Conservation (phyloP, 2,888 invertebrate genomes). For the Euphydryas editha region DNA sequence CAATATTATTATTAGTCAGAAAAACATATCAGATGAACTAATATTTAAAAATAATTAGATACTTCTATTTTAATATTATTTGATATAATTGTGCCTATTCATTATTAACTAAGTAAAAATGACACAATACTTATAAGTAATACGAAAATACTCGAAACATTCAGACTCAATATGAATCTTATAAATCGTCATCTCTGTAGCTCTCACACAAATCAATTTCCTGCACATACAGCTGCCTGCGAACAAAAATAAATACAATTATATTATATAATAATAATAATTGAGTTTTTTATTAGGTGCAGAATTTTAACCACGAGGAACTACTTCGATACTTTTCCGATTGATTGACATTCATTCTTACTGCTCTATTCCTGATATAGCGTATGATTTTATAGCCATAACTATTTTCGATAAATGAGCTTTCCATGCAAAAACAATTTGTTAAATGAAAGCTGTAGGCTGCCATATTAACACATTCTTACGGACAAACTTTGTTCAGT, state of each 20-base stretch:
- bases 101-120: not conserved
- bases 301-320: no score
- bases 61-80: constrained; percentile 6
- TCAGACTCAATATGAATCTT: constrained; percentile 27
- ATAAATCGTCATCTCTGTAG: constrained; percentile 14
- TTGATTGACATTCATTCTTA: no score
- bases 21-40: constrained; percentile 39
- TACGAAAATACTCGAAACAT: constrained; percentile 13
- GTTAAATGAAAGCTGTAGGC: no score
- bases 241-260: not conserved
- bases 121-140: constrained; percentile 15
- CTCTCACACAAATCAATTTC: constrained; percentile 1
- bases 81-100: constrained; percentile 21
- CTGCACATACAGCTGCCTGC: not conserved
- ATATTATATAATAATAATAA: not conserved
- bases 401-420: no score
- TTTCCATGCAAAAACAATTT: no score
- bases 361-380: no score
- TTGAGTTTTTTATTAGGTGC: not conserved
- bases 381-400: no score
- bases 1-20: constrained; percentile 43
- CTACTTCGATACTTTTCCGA: no score
- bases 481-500: no score
- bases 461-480: not conserved
- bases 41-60: not conserved